Base-by-base conservation (phyloP, 1,140 invertebrate species). In the Thaumetopoea pityocampa region DNA sequence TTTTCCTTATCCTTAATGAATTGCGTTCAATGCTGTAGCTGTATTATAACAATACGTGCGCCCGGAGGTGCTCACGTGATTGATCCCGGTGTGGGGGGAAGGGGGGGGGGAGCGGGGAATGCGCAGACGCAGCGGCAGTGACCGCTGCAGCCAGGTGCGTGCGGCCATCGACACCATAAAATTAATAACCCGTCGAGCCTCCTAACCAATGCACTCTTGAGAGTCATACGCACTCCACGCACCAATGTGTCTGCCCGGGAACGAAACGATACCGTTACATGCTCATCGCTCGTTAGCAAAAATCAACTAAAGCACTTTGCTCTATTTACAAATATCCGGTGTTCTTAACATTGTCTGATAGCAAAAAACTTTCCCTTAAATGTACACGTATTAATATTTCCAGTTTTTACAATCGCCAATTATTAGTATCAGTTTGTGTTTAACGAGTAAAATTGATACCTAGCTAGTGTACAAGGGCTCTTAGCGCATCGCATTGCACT, bases 151-250 rank as follows among this genome's bases (percentile, higher is more conserved):
- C 74, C 74, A 80, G 78, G 71, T 78, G 78, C 71, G 65, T 56
- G 67, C 76, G 78, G 78, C 67, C 78, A 82, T 82, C 76, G 78
- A 82, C 78, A 78, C 76, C 76, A 78, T 82, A 79, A 82, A 82
- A 80, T 80, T 82, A 79, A 82, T 82, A 82, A 82, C 78, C 67
- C 69, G 77, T 74, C 74, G 70, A 67, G 69, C 62, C 64, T 78
- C 63, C 72, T 70, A 71, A 76, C 66, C 70, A 65, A 78, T 82
- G 74, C 74, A 74, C 72, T 67, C 68, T 69, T 65, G 61, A 67
- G 64, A 48, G 47, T 59, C 63, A 58, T 67, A 55, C 52, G 55
- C 67, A 70, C 71, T 81, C 59, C 65, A 73, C 62, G 32, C 40
- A 32, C n/a, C n/a, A n/a, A n/a, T n/a, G n/a, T n/a, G n/a, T n/a